Percentiles rank a stretch among this genome's conserved stretches.
Conservation (phyloP, 2,797 vertebrate species). For the Sebastiscus tertius region DNA sequence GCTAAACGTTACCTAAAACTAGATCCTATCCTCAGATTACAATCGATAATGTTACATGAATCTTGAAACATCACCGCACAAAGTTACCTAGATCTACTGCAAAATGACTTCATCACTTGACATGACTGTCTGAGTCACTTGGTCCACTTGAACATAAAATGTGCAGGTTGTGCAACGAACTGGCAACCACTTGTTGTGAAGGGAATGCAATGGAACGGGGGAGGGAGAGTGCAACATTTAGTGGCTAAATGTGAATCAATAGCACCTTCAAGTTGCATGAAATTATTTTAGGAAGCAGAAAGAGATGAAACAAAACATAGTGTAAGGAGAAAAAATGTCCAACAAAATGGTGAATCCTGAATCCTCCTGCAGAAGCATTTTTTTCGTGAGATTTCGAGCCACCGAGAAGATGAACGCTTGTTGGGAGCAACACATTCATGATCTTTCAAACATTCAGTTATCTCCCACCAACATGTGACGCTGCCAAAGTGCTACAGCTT, state of each 20-base stretch:
- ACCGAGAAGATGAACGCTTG: background rate
- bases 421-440: background rate
- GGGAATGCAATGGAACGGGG: too few species aligned
- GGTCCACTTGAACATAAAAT: too few species aligned
- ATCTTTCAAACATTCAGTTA: background rate
- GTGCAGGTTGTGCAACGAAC: too few species aligned
- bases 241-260: background rate
- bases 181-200: too few species aligned
- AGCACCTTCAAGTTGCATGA: background rate
- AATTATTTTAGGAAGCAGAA: background rate
- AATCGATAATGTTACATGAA: too few species aligned
- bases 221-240: too few species aligned
- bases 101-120: too few species aligned
- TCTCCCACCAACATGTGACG: background rate
- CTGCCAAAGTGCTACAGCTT: slow-evolving; percentile 9
- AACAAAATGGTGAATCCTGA: background rate
- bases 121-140: too few species aligned
- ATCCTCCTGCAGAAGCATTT: background rate
- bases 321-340: background rate
- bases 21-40: too few species aligned
- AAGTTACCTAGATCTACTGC: too few species aligned
- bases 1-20: too few species aligned
- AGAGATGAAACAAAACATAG: background rate
- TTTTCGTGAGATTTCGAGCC: background rate
- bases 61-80: too few species aligned